Conservation (phyloP, 2,888 invertebrate species). For the Luperina nickerlii region DNA sequence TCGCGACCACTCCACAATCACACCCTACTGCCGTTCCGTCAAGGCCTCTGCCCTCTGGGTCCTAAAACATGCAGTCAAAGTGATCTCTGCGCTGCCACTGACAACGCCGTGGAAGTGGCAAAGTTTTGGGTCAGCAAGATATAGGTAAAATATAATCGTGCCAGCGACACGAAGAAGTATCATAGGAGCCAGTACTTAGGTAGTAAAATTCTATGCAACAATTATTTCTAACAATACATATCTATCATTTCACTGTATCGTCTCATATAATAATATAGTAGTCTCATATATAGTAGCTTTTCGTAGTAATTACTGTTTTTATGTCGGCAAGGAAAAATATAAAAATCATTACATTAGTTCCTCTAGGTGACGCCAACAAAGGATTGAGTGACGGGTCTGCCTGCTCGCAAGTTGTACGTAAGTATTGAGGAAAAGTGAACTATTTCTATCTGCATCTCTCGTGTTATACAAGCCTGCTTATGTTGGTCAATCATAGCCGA, state of each 20-base stretch:
- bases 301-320: slow-evolving; percentile 9
- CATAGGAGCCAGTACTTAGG: not conserved
- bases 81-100: no score
- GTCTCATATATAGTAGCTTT: not conserved
- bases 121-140: no score
- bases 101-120: no score
- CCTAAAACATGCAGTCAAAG: no score
- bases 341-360: not conserved
- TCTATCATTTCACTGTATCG: not conserved
- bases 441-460: not conserved
- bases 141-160: not conserved
- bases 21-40: no score
- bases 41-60: no score
- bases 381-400: not conserved
- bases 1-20: no score
- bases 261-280: not conserved
- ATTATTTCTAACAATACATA: no score
- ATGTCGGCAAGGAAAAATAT: slow-evolving; percentile 24
- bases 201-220: not conserved
- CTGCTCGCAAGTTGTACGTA: not conserved
- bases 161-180: not conserved
- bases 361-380: slow-evolving; percentile 23
- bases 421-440: not conserved
- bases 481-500: not conserved
- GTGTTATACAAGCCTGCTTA: not conserved